Evolutionary conservation across 1,140 invertebrate genomes (phyloP).

Genomic region (Spodoptera frugiperda): DNA sequence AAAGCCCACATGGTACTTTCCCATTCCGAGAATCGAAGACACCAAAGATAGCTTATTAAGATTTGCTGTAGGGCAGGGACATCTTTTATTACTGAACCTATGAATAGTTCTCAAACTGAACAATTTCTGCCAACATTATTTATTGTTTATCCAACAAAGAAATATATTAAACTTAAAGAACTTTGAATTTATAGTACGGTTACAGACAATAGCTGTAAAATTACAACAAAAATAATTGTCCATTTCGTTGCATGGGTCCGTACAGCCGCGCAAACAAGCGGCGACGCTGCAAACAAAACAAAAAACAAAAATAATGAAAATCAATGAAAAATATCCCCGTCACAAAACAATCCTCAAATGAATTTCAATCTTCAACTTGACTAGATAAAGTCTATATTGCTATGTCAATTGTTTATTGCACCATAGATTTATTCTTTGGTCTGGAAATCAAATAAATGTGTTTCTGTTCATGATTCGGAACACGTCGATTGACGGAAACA

Average conservation of each 20-base stretch:
- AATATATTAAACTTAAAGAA: too few species aligned
- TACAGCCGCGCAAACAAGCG: constrained; percentile 36
- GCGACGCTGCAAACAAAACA: constrained; percentile 15
- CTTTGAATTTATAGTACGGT: background rate
- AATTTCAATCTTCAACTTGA: background rate
- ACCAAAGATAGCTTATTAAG: too few species aligned
- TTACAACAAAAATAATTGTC: constrained; percentile 15
- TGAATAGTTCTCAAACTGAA: too few species aligned
- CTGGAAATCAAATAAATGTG: constrained; percentile 32
- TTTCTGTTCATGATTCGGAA: constrained; percentile 25
- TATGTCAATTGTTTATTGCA: background rate
- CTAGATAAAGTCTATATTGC: background rate
- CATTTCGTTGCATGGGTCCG: background rate
- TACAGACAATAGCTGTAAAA: constrained; percentile 1
- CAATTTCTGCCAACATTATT: too few species aligned
- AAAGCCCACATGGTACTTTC: too few species aligned
- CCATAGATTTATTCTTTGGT: constrained; percentile 22
- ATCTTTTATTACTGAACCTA: too few species aligned
- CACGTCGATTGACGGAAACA: constrained; percentile 22
- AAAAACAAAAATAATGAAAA: constrained; percentile 31
- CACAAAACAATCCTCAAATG: background rate
- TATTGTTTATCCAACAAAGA: too few species aligned
- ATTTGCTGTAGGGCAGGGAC: too few species aligned
- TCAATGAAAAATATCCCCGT: constrained; percentile 30
- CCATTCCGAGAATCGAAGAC: too few species aligned